phyloP scores from a whole-genome alignment of 2,113 vertebrate genomes.

The Syngnathoides biaculeatus region DNA sequence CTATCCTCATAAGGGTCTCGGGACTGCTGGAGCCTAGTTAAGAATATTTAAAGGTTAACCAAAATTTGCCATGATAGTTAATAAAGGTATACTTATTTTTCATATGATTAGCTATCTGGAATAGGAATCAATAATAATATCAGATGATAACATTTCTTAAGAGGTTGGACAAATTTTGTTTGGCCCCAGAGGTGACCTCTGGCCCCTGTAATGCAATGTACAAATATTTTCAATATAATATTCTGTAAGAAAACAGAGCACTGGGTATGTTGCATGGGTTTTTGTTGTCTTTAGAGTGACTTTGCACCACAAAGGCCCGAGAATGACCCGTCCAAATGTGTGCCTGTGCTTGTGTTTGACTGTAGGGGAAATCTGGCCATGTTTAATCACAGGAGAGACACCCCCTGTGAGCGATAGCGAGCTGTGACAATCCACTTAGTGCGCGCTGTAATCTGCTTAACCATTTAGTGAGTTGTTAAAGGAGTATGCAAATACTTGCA shows the following conservation, averaged over 20 bases:
- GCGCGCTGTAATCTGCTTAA: constrained; percentile 99
- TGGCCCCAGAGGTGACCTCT: background rate
- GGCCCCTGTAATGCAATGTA: background rate
- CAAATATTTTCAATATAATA: background rate
- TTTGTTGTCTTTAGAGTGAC: constrained; percentile 8
- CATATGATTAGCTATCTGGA: no score
- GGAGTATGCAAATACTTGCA: constrained; percentile 78
- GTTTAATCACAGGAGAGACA: constrained; percentile 90
- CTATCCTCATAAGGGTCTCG: no score
- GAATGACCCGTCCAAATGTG: constrained; percentile 27
- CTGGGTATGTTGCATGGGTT: background rate
- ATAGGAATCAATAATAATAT: no score
- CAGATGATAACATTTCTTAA: no score
- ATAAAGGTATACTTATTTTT: no score
- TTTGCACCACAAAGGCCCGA: constrained; percentile 8
- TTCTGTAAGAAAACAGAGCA: background rate
- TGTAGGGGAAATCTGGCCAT: constrained; percentile 74
- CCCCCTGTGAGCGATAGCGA: constrained; percentile 83
- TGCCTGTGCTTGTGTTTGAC: constrained; percentile 16
- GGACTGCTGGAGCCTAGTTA: no score
- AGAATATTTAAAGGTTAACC: no score
- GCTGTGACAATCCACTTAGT: constrained; percentile 99
- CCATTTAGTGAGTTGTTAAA: constrained; percentile 86
- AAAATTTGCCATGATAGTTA: no score
- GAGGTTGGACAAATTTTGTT: no score